A percentile compares a stretch with the other conserved stretches of the same genome.
Conservation (phyloP, 2,113 vertebrate species). For the Trochalopteron elliotii region DNA sequence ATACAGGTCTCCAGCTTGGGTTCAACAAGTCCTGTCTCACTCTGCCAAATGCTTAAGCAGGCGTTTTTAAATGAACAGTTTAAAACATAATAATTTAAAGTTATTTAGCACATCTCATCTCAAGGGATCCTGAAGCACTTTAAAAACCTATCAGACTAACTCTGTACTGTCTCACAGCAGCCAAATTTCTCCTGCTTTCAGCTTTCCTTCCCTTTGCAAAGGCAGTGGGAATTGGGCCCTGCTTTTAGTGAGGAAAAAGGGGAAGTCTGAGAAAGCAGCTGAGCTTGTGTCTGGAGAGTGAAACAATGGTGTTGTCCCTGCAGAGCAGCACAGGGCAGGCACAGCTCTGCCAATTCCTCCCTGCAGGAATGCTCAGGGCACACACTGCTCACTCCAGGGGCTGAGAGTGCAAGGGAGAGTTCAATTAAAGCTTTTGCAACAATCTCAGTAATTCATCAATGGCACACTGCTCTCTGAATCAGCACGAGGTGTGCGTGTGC, state of each 20-base stretch:
- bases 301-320: accelerated
- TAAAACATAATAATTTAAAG: not conserved
- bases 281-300: not conserved
- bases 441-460: not conserved
- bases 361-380: not conserved
- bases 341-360: not conserved
- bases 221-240: not conserved
- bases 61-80: constrained; percentile 40
- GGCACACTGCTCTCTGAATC: not conserved
- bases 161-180: accelerated
- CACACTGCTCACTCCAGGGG: not conserved
- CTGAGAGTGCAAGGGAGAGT: not conserved
- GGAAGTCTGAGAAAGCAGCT: not conserved
- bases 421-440: not conserved
- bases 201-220: not conserved
- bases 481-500: not conserved
- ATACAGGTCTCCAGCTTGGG: not conserved
- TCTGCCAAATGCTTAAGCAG: constrained; percentile 18
- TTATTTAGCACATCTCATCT: not conserved
- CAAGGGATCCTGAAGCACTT: not conserved
- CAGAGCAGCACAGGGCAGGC: not conserved
- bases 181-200: not conserved
- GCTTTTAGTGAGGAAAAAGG: not conserved
- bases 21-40: not conserved
- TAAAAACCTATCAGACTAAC: not conserved